Base-by-base conservation (phyloP, 2,797 vertebrate species). In the Lepilemur ruficaudatus region DNA sequence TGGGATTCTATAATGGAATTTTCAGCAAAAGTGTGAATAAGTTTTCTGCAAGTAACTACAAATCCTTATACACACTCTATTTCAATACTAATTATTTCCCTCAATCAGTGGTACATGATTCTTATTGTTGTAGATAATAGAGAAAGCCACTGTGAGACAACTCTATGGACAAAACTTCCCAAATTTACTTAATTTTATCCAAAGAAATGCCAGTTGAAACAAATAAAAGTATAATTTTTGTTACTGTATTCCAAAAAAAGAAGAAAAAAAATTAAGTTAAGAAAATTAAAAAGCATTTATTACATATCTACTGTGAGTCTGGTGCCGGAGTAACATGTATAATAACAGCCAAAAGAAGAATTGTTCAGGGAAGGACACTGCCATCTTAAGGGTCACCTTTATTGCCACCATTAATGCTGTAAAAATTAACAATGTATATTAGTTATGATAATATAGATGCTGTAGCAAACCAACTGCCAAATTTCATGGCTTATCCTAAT, bases 1-100 rank as follows among this genome's bases (percentile, higher is more conserved):
- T 91, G 78, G 61, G 69, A 78, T 98, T 97, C 30, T 91, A 52
- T 96, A 98, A 95, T 95, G 93, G 80, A 91, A 90, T 89, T 98
- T 93, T 96, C 96, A 98, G 97, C 96, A 97, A 95, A 97, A 70
- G 48, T 2, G 7, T 76, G 85, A 95, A 96, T 94, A 97, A 97
- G 93, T 97, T 97, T 92, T 92, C 86, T 94, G 46, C 78, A 97
- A 98, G 78, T 85, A 91, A 96, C 83, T 97, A 57, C 22, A 96
- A 95, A 97, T 96, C 82, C 87, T 97, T 85, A 87, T 25, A 81
- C 20, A 87, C 38, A 92, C 43, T 69, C 82, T 95, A 92, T 89
- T 98, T 97, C 78, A 95, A 91, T 78, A 97, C 41, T 48, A 97
- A 97, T 92, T 85, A 84, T 92, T 97, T 98, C 78, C 93, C 94